Percentiles rank a stretch among this genome's conserved stretches.
phyloP scores from a whole-genome alignment of 2,888 invertebrate genomes.

The Neuroscelio doddi region DNA sequence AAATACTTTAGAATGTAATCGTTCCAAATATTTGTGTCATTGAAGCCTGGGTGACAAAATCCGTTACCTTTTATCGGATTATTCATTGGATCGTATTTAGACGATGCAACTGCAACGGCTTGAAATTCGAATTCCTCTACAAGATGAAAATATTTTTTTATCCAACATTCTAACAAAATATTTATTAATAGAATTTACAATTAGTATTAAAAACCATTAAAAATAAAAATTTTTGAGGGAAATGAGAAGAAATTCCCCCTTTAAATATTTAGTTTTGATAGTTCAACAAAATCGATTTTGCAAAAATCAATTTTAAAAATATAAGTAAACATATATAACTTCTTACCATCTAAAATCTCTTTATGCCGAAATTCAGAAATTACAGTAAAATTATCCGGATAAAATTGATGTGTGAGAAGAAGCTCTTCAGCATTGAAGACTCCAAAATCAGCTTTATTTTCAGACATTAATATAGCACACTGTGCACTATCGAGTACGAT shows the following conservation, averaged over 20 bases:
- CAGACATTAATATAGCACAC: slow-evolving; percentile 75
- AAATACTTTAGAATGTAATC: slow-evolving; percentile 77
- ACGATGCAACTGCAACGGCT: slow-evolving; percentile 76
- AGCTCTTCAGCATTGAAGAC: slow-evolving; percentile 78
- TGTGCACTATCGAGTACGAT: slow-evolving; percentile 73
- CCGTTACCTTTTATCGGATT: slow-evolving; percentile 73
- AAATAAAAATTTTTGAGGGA: not conserved
- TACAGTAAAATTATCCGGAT: slow-evolving; percentile 54
- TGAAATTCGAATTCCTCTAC: slow-evolving; percentile 75
- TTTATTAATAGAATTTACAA: no score
- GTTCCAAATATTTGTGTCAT: slow-evolving; percentile 75
- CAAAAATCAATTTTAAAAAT: no score
- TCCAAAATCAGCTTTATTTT: slow-evolving; percentile 76
- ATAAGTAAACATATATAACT: no score
- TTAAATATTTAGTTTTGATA: no score
- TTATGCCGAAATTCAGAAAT: slow-evolving; percentile 59
- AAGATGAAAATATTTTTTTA: no score
- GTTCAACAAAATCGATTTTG: no score
- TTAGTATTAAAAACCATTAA: not conserved
- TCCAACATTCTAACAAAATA: no score
- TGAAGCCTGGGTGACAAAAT: slow-evolving; percentile 80
- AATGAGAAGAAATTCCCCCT: no score
- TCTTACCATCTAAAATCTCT: slow-evolving; percentile 65
- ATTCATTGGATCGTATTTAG: slow-evolving; percentile 61
- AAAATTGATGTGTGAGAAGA: slow-evolving; percentile 72